Conservation (phyloP, 2,797 vertebrate genomes). For the Adelosebastes latens region DNA sequence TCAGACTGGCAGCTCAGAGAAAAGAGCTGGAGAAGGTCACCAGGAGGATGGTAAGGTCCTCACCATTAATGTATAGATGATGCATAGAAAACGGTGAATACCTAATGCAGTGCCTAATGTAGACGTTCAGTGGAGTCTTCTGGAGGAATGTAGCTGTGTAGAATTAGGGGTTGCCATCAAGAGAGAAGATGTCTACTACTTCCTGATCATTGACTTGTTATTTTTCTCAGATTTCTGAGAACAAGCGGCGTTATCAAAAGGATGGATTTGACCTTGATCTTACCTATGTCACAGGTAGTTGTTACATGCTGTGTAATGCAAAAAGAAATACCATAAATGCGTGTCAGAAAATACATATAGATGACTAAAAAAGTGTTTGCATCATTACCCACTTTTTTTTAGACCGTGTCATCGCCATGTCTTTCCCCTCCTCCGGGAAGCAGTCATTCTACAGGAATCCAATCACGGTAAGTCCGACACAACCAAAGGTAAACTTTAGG, state of each 20-base stretch:
- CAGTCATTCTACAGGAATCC: constrained; percentile 96
- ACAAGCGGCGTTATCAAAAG: constrained; percentile 93
- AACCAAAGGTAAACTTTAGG: background rate
- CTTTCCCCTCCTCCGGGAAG: constrained; percentile 94
- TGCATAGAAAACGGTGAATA: background rate
- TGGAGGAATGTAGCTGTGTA: background rate
- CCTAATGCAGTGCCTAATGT: accelerated
- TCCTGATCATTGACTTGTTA: background rate
- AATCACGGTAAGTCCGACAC: constrained; percentile 83
- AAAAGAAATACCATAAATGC: too few relatives aligned
- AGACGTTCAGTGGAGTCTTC: background rate
- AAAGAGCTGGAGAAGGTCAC: constrained; percentile 90
- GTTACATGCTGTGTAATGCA: background rate
- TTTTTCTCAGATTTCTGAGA: constrained; percentile 90
- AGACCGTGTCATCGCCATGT: constrained; percentile 98
- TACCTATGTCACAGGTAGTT: constrained; percentile 92
- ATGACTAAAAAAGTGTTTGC: background rate
- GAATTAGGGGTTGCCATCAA: background rate
- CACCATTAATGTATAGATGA: background rate
- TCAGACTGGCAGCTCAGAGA: constrained; percentile 90
- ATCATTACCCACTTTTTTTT: background rate
- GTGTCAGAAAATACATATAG: background rate
- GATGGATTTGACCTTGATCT: constrained; percentile 98
- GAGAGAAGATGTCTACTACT: background rate
- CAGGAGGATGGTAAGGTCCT: constrained; percentile 89